Evolutionary conservation across 2,888 invertebrate genomes (phyloP).

Genomic region (Cantharis nigra): DNA sequence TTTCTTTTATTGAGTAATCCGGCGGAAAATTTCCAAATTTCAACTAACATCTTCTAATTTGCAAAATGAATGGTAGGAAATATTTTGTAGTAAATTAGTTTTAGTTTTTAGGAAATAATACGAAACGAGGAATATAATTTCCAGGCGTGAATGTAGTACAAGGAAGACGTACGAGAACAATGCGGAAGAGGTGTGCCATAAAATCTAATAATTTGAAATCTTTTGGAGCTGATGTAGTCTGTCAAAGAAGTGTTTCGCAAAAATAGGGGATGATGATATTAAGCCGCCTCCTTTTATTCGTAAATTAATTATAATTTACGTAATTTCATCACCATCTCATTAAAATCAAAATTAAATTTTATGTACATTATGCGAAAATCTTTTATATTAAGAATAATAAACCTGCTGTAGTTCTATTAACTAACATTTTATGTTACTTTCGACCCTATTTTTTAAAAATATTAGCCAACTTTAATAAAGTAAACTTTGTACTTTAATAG

Average conservation of each 20-base stretch:
- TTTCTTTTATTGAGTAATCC: not conserved
- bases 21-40: too few relatives aligned
- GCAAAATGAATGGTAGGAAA: not conserved
- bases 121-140: not conserved
- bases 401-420: not conserved
- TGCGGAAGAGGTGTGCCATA: not conserved
- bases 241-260: constrained; percentile 12
- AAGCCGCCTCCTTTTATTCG: not conserved
- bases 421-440: not conserved
- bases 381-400: not conserved
- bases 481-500: constrained; percentile 8
- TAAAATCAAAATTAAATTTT: not conserved
- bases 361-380: not conserved
- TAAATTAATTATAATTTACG: not conserved
- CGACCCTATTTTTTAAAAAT: not conserved
- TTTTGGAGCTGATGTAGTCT: constrained; percentile 5
- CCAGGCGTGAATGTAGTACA: not conserved
- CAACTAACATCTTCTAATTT: not conserved
- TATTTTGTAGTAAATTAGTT: not conserved
- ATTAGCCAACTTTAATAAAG: not conserved
- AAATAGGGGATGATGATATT: constrained; percentile 3
- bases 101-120: not conserved
- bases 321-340: not conserved
- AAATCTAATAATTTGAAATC: constrained; percentile 10
- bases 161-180: not conserved